Base-by-base conservation (phyloP, 2,113 vertebrate genomes). In the Cheilinus undulatus region DNA sequence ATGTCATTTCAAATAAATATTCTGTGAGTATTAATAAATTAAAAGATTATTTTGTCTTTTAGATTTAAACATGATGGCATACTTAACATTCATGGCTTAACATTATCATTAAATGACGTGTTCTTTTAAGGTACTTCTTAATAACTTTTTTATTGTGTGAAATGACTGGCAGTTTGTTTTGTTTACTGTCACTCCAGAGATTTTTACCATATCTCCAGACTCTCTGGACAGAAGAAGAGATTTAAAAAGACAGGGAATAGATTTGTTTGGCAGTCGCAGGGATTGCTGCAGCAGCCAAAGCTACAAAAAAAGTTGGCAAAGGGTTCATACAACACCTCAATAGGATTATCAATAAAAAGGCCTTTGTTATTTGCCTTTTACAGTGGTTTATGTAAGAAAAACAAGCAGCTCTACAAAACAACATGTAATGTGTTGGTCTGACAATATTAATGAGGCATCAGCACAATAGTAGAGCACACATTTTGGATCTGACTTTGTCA, bases 231-330 rank as follows among this genome's bases (percentile, higher is more conserved):
- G 57, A 8, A 26, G 9, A 26, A 11, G 51, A 14, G 27, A 53
- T 30, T 30, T 30, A 3, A 24, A 22, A 32, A 42, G 40, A 17
- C 40, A 42, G 14, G 19, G 0, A 10, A 17, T 15, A 38, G 56
- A 42, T 60, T 32, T 52, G 32, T 42, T 34, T 32, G n/a, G 15
- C 32, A 42, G 32, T 51, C 46, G 43, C 24, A 66, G 50, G 43
- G 40, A 17, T 22, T 50, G 7, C 24, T 24, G 36, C 42, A n/a
- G 28, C 26, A 8, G 23, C 49, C 34, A 15, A 19, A 32, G 59
- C 20, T 43, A n/a, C 22, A 22, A 20, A 69, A 9, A 56, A 14
- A 23, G 11, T 23, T 4, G 26, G 43, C 22, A 58, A 17, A 40
- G 14, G 23, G 38, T 60, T 70, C 14, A 30, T 42, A 19, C 28